Base-by-base conservation (phyloP, 1,140 invertebrate species). In the Pararge aegeria region DNA sequence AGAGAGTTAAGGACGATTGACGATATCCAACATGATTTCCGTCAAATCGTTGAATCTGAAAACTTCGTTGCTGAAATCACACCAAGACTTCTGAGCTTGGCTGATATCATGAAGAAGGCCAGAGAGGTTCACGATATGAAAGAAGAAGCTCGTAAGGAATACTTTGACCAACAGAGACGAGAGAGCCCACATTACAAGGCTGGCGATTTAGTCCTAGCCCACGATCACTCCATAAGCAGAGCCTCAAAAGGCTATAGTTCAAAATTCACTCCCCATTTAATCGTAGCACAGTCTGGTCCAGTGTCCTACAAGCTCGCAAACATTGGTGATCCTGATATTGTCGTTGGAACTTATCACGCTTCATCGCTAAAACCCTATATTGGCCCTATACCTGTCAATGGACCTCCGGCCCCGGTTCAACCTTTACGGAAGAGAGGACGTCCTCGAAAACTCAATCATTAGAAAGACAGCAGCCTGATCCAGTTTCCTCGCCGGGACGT, bases 51-150 rank as follows among this genome's bases (percentile, higher is more conserved):
- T 6, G 37, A 63, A 48, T 19, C 55, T 21, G 73, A 86, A 29
- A 83, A 81, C 57, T 78, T 77, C 21, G 44, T 81, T 6, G 66
- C 73, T 0, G 59, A 74, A 49, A 76, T 83, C 16, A 82, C 75
- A 6, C 70, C 77, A 27, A 65, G 73, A 27, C 52, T 84, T 15
- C 2, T 48, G 5, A 49, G 63, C 29, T 18, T 76, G 12, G 46
- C 37, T 0, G 27, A 60, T 49, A 38, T 52, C 10, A 27, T 69
- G 1, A 21, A 50, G 21, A 18, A 34, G 27, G 30, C 24, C 6
- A 51, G 37, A 48, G 48, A 52, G 24, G 16, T 24, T 5, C 18
- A 27, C 13, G n/a, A 46, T 2, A 48, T 54, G 46, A 18, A 83
- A 73, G 69, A 58, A 61, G 44, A 58, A 37, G 16, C 21, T 57